These are phyloP conservation scores for Heliconius ethilla DNA, from an alignment of 2,888 invertebrate genomes.

Conservation along the genomic window DNA sequence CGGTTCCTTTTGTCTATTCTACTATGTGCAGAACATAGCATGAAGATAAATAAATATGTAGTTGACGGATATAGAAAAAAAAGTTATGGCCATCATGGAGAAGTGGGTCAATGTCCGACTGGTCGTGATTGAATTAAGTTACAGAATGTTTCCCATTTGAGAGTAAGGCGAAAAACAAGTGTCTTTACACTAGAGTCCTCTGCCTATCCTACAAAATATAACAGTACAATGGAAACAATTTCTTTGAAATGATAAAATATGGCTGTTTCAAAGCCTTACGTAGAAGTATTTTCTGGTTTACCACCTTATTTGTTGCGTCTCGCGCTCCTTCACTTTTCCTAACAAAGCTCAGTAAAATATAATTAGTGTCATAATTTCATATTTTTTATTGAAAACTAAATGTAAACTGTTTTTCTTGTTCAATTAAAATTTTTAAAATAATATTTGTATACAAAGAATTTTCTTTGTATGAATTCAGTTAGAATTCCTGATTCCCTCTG, in stretches of 20 bases:
- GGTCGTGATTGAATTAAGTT: too few relatives aligned
- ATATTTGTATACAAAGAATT: background rate
- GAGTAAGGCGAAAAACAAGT: background rate
- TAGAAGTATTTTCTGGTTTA: conserved; percentile 34
- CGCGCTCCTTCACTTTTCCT: conserved; percentile 24
- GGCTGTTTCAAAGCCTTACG: conserved; percentile 28
- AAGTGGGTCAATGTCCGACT: too few relatives aligned
- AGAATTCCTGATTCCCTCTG: too few relatives aligned
- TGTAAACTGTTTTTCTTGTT: background rate
- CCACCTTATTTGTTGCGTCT: conserved; percentile 29
- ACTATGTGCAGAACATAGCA: background rate
- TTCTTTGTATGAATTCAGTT: too few relatives aligned
- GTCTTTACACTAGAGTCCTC: background rate
- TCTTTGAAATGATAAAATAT: conserved; percentile 35
- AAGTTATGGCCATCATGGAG: too few relatives aligned
- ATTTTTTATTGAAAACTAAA: conserved; percentile 13
- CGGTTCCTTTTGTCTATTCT: background rate
- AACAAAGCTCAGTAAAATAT: conserved; percentile 9
- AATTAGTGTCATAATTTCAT: conserved; percentile 13
- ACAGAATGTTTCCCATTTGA: background rate
- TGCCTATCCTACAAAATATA: background rate
- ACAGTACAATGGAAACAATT: conserved; percentile 18
- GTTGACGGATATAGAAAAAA: background rate
- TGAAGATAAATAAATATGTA: background rate
- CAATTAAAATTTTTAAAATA: background rate